Conservation (phyloP, 2,113 vertebrate genomes). For the Sinocyclocheilus anshuiensis region DNA sequence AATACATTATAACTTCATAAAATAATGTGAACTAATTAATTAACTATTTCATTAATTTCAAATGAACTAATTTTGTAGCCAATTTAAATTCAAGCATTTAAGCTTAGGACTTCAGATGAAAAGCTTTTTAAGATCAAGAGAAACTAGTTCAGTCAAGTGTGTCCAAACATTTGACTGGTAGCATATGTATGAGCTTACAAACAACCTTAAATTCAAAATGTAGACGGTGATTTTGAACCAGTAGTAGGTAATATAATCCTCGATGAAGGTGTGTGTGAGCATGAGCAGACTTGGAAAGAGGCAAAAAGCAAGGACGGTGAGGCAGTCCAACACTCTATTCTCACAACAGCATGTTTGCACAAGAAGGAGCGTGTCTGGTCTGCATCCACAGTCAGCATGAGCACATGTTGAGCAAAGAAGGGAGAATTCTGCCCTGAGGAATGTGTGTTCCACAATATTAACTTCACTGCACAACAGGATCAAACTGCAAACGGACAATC, state of each 20-base stretch:
- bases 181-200: neutral
- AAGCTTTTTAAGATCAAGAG: neutral
- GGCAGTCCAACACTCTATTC: neutral
- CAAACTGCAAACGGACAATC: conserved; percentile 6
- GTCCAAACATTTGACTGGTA: neutral
- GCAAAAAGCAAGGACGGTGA: neutral
- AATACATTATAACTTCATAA: too few relatives aligned
- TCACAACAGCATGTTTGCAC: conserved; percentile 31
- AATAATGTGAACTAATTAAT: neutral
- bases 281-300: neutral
- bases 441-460: conserved; percentile 28
- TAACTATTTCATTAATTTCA: neutral
- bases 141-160: neutral
- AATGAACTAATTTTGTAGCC: neutral
- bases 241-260: neutral
- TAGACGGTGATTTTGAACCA: neutral
- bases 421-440: conserved; percentile 1
- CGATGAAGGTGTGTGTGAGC: neutral
- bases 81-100: neutral
- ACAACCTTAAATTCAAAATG: neutral
- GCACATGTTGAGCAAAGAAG: neutral
- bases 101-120: neutral
- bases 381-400: neutral
- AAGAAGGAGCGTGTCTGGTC: conserved; percentile 12
- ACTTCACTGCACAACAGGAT: conserved; percentile 24